Conservation (phyloP, 2,113 vertebrate genomes). For the Proterorhinus semilunaris region DNA sequence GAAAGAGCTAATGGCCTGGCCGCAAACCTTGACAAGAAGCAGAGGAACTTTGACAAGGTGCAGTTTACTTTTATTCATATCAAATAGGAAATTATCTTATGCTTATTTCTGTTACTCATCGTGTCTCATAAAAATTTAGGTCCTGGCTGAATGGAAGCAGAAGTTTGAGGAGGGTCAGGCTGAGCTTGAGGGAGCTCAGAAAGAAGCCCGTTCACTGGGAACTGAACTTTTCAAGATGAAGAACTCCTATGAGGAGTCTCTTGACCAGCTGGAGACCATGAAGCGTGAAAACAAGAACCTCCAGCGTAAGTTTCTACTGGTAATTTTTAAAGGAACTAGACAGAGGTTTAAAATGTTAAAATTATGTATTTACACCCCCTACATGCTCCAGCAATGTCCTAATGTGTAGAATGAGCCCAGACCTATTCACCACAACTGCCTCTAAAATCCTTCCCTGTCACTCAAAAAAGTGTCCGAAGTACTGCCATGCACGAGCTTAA, state of each 20-base stretch:
- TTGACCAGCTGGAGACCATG: conserved; percentile 69
- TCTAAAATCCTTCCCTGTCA: too few species aligned
- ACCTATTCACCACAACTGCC: too few species aligned
- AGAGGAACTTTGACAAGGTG: conserved; percentile 66
- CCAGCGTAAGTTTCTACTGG: conserved; percentile 43
- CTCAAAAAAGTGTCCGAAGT: too few species aligned
- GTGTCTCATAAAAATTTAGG: conserved; percentile 14
- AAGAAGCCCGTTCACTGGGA: conserved; percentile 80
- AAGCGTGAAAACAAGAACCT: conserved; percentile 64
- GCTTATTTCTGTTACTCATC: background rate
- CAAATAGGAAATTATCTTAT: background rate
- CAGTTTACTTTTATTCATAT: background rate
- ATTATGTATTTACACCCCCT: too few species aligned
- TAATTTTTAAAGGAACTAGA: background rate
- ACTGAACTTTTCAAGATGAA: conserved; percentile 82
- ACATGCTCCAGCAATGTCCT: too few species aligned
- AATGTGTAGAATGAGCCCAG: too few species aligned
- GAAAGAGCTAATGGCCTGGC: conserved; percentile 59
- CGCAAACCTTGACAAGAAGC: conserved; percentile 64
- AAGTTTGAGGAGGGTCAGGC: conserved; percentile 62
- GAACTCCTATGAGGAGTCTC: conserved; percentile 47
- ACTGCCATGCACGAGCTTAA: too few species aligned
- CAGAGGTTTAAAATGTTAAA: too few species aligned
- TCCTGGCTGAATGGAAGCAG: conserved; percentile 60
- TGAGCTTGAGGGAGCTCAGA: conserved; percentile 77